Evolutionary conservation across 2,888 invertebrate species (phyloP).

Genomic region (Melanchra persicariae): DNA sequence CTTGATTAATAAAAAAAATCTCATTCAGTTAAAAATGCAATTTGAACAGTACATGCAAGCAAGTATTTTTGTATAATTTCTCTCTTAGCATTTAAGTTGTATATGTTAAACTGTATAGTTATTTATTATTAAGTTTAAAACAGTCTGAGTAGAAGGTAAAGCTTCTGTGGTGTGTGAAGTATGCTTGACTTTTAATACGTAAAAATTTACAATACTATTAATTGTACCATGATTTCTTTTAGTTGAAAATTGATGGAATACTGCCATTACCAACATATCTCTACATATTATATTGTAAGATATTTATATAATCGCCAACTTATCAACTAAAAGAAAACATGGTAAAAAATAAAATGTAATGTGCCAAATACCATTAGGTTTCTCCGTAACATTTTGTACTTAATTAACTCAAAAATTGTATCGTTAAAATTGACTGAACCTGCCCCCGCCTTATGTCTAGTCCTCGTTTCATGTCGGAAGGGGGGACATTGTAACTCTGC

Average conservation of each 20-base stretch:
- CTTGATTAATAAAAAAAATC: too few species aligned
- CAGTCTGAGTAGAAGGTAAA: conserved; percentile 63
- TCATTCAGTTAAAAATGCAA: neutral
- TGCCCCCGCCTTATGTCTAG: conserved; percentile 73
- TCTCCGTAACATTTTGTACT: conserved; percentile 58
- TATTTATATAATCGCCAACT: neutral
- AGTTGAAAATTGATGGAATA: neutral
- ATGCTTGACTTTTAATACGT: conserved; percentile 65
- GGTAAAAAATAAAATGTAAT: conserved; percentile 36
- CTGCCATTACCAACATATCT: conserved; percentile 34
- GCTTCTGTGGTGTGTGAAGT: conserved; percentile 60
- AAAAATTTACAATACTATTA: conserved; percentile 22
- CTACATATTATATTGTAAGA: neutral
- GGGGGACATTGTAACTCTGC: conserved; percentile 44
- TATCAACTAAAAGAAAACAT: conserved; percentile 31
- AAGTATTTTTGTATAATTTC: conserved; percentile 54
- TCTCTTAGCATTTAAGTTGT: conserved; percentile 68
- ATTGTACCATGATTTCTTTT: conserved; percentile 24
- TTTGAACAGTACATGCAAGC: conserved; percentile 36
- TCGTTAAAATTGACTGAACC: conserved; percentile 69
- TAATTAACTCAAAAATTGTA: conserved; percentile 46
- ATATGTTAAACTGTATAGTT: conserved; percentile 75
- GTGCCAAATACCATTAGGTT: conserved; percentile 74
- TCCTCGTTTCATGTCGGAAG: conserved; percentile 58
- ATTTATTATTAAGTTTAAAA: conserved; percentile 81